These are phyloP conservation scores for Brienomyrus brachyistius DNA, from an alignment of 2,113 vertebrate species.

Conservation along the genomic window DNA sequence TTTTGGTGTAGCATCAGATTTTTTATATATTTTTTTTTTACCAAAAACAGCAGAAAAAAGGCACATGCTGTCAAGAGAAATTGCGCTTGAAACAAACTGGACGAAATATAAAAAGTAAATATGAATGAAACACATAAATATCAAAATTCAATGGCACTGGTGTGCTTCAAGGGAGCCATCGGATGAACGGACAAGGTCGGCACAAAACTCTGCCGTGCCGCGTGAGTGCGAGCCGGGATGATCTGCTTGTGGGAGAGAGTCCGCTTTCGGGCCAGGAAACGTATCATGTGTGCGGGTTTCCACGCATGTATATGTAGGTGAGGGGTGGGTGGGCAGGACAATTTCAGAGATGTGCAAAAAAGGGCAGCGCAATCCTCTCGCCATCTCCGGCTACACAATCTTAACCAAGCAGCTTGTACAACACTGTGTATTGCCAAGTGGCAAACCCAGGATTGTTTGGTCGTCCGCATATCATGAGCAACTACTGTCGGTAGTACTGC, in stretches of 20 bases:
- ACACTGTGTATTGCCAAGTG: conserved; percentile 45
- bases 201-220: conserved; percentile 40
- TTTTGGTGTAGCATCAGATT: conserved; percentile 42
- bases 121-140: conserved; percentile 44
- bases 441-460: too few relatives aligned
- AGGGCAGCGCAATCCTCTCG: conserved; percentile 65
- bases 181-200: conserved; percentile 43
- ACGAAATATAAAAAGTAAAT: conserved; percentile 52
- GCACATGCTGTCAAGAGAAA: conserved; percentile 63
- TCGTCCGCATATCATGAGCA: conserved; percentile 44
- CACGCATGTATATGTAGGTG: conserved; percentile 22
- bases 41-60: conserved; percentile 67
- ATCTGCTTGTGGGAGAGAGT: conserved; percentile 19
- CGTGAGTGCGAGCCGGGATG: conserved; percentile 39
- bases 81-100: conserved; percentile 64
- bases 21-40: conserved; percentile 44
- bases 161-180: conserved; percentile 38
- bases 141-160: conserved; percentile 52
- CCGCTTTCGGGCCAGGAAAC: conserved; percentile 12
- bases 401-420: conserved; percentile 63
- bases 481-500: conserved; percentile 51
- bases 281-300: conserved; percentile 33
- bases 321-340: conserved; percentile 48
- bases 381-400: conserved; percentile 59
- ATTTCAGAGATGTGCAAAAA: conserved; percentile 57